phyloP scores from a whole-genome alignment of 2,797 vertebrate species.

The Oreonectes daqikongensis region DNA sequence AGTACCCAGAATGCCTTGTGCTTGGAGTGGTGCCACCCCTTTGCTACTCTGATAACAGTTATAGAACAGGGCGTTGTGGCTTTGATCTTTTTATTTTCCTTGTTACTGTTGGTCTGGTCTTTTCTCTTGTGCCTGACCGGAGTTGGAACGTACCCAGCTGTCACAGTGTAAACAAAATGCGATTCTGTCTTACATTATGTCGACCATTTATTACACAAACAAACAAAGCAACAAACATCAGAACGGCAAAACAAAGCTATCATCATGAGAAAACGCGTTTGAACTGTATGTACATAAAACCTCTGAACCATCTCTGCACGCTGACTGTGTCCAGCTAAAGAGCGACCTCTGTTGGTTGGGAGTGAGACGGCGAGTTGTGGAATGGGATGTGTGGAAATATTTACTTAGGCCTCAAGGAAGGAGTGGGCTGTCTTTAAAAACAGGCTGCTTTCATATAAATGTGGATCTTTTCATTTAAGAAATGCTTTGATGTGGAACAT shows the following conservation, averaged over 20 bases:
- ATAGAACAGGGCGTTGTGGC: conserved; percentile 64
- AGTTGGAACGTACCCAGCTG: conserved; percentile 22
- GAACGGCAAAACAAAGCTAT: neutral
- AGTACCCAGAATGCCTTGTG: conserved; percentile 48
- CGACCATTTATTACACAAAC: conserved; percentile 13
- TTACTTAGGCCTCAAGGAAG: conserved; percentile 14
- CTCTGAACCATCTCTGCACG: conserved; percentile 8
- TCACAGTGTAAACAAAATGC: conserved; percentile 27
- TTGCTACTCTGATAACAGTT: conserved; percentile 61
- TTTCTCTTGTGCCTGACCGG: conserved; percentile 8
- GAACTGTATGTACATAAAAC: conserved; percentile 1
- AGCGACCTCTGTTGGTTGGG: conserved; percentile 79
- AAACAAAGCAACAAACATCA: conserved; percentile 3
- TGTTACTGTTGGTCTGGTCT: conserved; percentile 15
- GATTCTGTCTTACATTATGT: neutral
- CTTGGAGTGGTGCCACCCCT: conserved; percentile 58
- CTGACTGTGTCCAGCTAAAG: conserved; percentile 24
- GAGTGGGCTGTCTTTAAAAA: conserved; percentile 5
- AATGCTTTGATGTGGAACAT: neutral
- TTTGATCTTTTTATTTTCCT: conserved; percentile 63
- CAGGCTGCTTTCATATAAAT: conserved; percentile 3
- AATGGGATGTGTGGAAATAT: conserved; percentile 13
- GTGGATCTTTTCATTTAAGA: conserved; percentile 18
- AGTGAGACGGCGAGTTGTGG: neutral
- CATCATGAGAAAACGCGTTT: conserved; percentile 4